phyloP scores from a whole-genome alignment of 2,113 vertebrate species.

The Hippocampus barbouri region DNA sequence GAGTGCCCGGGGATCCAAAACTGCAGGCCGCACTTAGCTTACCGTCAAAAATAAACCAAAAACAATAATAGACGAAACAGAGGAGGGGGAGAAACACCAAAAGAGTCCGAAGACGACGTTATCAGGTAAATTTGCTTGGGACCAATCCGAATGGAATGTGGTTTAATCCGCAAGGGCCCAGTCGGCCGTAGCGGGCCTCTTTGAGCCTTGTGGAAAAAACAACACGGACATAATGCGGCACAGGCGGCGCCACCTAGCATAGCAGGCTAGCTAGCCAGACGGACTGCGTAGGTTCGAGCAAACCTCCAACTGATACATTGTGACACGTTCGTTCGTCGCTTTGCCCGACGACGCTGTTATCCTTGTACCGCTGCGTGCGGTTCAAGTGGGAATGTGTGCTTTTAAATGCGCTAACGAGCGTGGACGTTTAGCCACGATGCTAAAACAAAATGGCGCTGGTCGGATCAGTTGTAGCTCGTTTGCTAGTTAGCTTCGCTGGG shows the following conservation, averaged over 20 bases:
- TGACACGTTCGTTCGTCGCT: not conserved
- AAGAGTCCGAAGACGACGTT: conserved; percentile 59
- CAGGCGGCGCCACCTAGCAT: conserved; percentile 54
- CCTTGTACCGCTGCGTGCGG: no score
- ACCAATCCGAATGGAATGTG: conserved; percentile 29
- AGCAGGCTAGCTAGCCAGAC: conserved; percentile 53
- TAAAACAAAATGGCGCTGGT: conserved; percentile 66
- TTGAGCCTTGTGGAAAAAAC: conserved; percentile 61
- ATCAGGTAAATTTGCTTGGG: conserved; percentile 71
- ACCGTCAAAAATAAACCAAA: conserved; percentile 75
- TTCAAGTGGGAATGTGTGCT: not conserved
- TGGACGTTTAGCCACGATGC: conserved; percentile 45
- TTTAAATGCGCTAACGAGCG: not conserved
- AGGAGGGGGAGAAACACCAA: conserved; percentile 54
- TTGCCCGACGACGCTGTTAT: not conserved
- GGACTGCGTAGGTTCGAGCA: not conserved
- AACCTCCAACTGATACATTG: not conserved
- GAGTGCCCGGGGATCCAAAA: conserved; percentile 77
- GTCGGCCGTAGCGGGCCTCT: conserved; percentile 73
- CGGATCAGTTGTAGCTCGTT: conserved; percentile 40
- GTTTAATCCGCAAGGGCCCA: conserved; percentile 65
- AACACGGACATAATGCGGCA: conserved; percentile 69
- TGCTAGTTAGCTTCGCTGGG: conserved; percentile 65
- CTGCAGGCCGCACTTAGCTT: conserved; percentile 81
- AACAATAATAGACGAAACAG: conserved; percentile 65